These are phyloP conservation scores for Acrocyrtus sp. DNA, from an alignment of 2,888 invertebrate genomes.

Conservation along the genomic window DNA sequence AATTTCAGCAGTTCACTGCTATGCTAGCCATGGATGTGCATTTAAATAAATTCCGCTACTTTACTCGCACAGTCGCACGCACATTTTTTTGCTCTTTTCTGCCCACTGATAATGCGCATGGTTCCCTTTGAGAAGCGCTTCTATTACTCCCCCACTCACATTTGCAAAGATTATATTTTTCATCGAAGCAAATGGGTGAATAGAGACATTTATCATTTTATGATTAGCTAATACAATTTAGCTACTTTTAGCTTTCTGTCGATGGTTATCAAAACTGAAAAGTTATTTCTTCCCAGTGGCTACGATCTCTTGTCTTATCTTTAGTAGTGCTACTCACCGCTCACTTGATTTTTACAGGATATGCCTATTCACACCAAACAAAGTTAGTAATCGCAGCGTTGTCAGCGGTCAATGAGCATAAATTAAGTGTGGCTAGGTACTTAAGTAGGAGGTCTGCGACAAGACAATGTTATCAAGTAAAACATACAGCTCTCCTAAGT, in stretches of 20 bases:
- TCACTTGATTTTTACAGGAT: too few species aligned
- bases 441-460: background rate
- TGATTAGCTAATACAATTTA: background rate
- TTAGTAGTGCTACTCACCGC: too few species aligned
- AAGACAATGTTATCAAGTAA: background rate
- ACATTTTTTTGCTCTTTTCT: background rate
- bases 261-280: background rate
- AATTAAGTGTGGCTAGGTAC: too few species aligned
- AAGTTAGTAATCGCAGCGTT: background rate
- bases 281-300: background rate
- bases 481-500: background rate
- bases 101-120: too few species aligned
- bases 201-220: too few species aligned
- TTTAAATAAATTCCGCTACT: background rate
- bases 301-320: background rate
- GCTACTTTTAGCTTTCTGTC: background rate
- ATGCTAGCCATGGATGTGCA: conserved; percentile 19
- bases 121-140: too few species aligned
- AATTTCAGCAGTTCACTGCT: background rate
- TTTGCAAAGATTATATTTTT: too few species aligned
- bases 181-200: too few species aligned
- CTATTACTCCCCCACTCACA: too few species aligned
- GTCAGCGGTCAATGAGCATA: background rate
- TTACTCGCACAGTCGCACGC: background rate
- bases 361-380: too few species aligned